Base-by-base conservation (phyloP, 2,888 invertebrate species). In the Lymantria monacha region DNA sequence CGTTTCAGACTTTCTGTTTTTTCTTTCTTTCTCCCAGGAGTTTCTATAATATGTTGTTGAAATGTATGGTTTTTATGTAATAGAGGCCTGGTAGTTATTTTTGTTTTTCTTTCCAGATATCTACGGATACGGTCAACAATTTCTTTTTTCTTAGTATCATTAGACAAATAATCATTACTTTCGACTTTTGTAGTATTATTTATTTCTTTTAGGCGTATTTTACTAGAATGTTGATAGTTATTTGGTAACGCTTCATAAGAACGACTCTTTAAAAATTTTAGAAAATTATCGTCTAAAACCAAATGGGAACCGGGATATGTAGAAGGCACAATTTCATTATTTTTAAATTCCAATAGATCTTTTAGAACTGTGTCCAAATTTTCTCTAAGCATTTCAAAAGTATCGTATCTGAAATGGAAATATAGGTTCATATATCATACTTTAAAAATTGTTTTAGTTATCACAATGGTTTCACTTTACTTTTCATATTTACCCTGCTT, bases 311-410 rank as follows among this genome's bases (percentile, higher is more conserved):
- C 91, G 42, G 91, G 90, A 70, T 87, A 89, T 38, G 55, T 49
- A 57, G 81, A 81, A 9, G 60, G 33, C 9, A 87, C 51, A 3
- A 69, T 37, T 66, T 89, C 87, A 42, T 69, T 52, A 2, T 49
- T 48, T 59, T 92, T 90, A 57, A 93, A 93, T 62, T 94, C 93
- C 30, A 96, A 81, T 11, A 96, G 82, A 61, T 95, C 93, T 72
- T 92, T 93, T 42, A 96, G 80, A 0, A 95, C 94, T 0, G 92
- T 74, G 73, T 96, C 95, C 44, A 96, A 84, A 66, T 96, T 96
- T 86, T 97, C 96, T 65, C 97, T 92, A 7, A 98, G 87, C 92
- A 96, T 96, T 87, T 97, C 97, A 79, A 98, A 98, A 0, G 97
- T 97, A 68, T 97, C 97, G 81, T 96, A 97, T 5, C 92, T 92